phyloP scores from a whole-genome alignment of 2,113 vertebrate genomes.

The Pagrus major region DNA sequence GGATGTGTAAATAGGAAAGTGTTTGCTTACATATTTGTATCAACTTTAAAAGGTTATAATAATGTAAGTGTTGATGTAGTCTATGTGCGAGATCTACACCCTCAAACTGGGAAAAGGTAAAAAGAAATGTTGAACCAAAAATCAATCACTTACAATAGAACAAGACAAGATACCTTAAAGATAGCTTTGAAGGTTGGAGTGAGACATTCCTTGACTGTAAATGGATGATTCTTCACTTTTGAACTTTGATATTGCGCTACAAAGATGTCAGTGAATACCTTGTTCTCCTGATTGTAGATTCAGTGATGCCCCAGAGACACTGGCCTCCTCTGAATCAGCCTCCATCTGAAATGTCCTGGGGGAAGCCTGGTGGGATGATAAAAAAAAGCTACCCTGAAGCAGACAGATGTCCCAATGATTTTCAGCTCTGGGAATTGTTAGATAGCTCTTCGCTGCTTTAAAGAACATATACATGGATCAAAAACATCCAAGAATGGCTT shows the following conservation, averaged over 20 bases:
- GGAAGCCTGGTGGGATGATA: slow-evolving; percentile 62
- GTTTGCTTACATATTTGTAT: background rate
- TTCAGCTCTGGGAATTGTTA: slow-evolving; percentile 59
- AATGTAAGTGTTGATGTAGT: background rate
- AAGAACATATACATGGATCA: slow-evolving; percentile 53
- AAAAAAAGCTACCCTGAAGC: slow-evolving; percentile 62
- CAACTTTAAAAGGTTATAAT: background rate
- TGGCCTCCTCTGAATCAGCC: slow-evolving; percentile 57
- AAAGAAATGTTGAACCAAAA: slow-evolving; percentile 22
- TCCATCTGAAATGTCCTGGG: slow-evolving; percentile 54
- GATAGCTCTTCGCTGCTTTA: slow-evolving; percentile 46
- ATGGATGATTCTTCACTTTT: slow-evolving; percentile 59
- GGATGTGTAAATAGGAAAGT: background rate
- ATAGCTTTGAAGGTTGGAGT: slow-evolving; percentile 38
- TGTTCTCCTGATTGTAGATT: slow-evolving; percentile 74
- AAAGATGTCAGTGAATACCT: slow-evolving; percentile 48
- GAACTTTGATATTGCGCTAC: slow-evolving; percentile 64
- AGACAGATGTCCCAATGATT: slow-evolving; percentile 72
- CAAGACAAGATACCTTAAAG: slow-evolving; percentile 25
- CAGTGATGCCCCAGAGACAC: slow-evolving; percentile 55
- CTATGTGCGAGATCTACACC: background rate
- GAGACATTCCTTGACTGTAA: slow-evolving; percentile 57
- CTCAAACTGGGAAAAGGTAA: background rate
- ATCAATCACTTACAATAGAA: slow-evolving; percentile 35
- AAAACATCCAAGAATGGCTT: slow-evolving; percentile 49